Conservation (phyloP, 2,888 invertebrate species). For the Tetanocera ferruginea region DNA sequence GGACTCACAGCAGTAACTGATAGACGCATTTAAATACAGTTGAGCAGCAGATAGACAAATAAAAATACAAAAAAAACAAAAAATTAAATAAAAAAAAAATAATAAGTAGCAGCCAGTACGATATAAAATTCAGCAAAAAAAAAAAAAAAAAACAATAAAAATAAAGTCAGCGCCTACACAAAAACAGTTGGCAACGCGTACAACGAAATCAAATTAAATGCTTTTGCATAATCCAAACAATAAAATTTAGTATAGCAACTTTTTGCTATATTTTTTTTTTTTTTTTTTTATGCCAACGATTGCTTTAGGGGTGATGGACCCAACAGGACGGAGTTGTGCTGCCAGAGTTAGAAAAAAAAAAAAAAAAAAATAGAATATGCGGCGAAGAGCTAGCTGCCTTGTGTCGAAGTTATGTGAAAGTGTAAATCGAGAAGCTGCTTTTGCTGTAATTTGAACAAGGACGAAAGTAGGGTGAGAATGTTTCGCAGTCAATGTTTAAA, state of each 20-base stretch:
- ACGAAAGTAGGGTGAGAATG: too few relatives aligned
- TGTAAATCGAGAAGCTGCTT: too few relatives aligned
- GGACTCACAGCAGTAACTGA: background rate
- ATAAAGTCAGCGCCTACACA: background rate
- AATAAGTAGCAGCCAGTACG: background rate
- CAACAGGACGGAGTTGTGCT: background rate
- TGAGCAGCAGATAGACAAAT: too few relatives aligned
- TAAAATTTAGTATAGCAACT: background rate
- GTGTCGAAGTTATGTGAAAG: too few relatives aligned
- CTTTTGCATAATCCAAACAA: conserved; percentile 33
- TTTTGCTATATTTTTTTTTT: background rate
- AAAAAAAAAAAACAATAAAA: background rate
- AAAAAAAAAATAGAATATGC: background rate
- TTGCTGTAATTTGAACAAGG: too few relatives aligned
- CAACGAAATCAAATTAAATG: conserved; percentile 31
- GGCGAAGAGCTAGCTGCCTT: too few relatives aligned
- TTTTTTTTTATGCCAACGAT: background rate
- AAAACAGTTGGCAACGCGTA: conserved; percentile 10
- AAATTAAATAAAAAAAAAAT: too few relatives aligned
- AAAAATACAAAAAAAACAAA: too few relatives aligned
- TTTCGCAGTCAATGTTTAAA: too few relatives aligned
- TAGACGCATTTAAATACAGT: too few relatives aligned
- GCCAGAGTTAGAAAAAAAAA: background rate
- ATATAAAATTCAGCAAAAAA: background rate
- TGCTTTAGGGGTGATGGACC: background rate